Evolutionary conservation across 2,888 invertebrate genomes (phyloP), one percentile per base, ranked within the genome.

Genomic region (Xestia rhomboidea): DNA sequence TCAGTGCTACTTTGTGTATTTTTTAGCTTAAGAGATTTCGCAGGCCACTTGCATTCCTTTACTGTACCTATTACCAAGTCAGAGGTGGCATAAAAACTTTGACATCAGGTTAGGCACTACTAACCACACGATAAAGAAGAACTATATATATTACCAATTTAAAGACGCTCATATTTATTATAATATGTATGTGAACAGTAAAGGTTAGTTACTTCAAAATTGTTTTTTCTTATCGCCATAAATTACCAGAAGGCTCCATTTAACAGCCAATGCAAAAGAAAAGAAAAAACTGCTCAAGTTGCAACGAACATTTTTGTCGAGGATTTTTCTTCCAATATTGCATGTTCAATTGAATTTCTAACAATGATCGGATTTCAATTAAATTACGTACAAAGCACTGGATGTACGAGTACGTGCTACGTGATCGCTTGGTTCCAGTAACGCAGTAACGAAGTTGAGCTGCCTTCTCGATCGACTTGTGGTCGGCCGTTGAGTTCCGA

Each of bases 341-440:
- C 71, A 71, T 24, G 13, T 71, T 63, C 62, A 71, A 74, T 79
- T 79, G 62, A 44, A 77, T 79, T 60, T 70, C 34, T 51, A 79
- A 70, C 77, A 46, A 77, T 54, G 77, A 63, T 77, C 62, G 49
- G 62, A 51, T 51, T 80, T 69, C 66, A 60, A 82, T 69, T 75
- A 66, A 68, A 82, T 69, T 67, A 82, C 60, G 60, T 54, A 13
- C 68, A 64, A 69, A 76, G 66, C 51, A 49, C 13, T 76, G 18
- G 2, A 60, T 69, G 63, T 54, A 69, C 67, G 49, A n/a, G n/a
- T n/a, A n/a, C n/a, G n/a, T n/a, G n/a, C n/a, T 76, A 68, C 68
- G 49, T 76, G 82, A 49, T 68, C 63, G 63, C 63, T 64, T 49
- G 46, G 62, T 68, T 13, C 24, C 4, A 44, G 49, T 57, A 76